phyloP scores from a whole-genome alignment of 2,797 vertebrate species.

The Etheostoma nigrum region DNA sequence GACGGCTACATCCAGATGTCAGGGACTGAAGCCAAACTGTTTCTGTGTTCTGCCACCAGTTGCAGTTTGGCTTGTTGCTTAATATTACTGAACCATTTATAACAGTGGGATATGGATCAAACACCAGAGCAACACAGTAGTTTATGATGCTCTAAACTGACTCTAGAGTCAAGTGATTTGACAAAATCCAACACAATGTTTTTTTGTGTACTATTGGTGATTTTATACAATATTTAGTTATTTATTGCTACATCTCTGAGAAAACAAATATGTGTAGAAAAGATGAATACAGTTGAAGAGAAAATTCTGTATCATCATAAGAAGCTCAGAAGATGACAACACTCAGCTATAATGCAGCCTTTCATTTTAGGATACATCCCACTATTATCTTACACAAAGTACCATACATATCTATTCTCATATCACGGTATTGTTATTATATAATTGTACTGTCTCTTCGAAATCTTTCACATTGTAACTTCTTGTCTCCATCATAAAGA shows the following conservation, averaged over 20 bases:
- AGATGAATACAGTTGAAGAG: not conserved
- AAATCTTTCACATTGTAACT: not conserved
- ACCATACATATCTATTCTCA: not conserved
- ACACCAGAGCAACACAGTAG: constrained; percentile 5
- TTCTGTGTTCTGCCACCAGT: constrained; percentile 56
- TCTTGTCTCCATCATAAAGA: not conserved
- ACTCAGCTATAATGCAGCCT: not conserved
- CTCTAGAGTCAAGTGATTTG: too few species aligned
- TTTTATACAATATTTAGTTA: not conserved
- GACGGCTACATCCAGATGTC: constrained; percentile 65
- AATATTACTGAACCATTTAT: constrained; percentile 38
- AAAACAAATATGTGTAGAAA: not conserved
- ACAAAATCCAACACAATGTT: not conserved
- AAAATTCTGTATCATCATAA: constrained; percentile 5
- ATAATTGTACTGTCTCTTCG: constrained; percentile 8
- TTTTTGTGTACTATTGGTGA: not conserved
- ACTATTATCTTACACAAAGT: constrained; percentile 9
- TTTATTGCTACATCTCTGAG: not conserved
- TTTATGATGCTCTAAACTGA: not conserved
- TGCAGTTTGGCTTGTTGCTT: constrained; percentile 44
- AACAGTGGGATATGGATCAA: constrained; percentile 32
- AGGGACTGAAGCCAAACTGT: constrained; percentile 53
- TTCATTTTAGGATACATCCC: not conserved
- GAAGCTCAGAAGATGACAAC: constrained; percentile 11
- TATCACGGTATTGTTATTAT: constrained; percentile 7